Evolutionary conservation across 2,888 invertebrate genomes (phyloP).

Genomic region (Tryphoninae sp.): DNA sequence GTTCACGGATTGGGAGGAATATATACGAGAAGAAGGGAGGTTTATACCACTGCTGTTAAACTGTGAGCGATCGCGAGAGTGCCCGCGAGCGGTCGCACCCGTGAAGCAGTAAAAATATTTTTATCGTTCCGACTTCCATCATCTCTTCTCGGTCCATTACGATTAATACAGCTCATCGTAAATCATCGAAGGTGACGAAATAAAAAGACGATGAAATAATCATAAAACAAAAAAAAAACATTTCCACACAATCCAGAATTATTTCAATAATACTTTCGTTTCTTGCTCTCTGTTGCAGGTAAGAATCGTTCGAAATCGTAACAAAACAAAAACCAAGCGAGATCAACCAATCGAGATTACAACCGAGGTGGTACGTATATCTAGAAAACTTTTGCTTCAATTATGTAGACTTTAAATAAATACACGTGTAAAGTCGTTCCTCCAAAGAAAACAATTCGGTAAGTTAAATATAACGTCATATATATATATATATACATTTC

Average conservation of each 20-base stretch:
- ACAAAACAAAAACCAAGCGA: constrained; percentile 9
- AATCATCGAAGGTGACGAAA: constrained; percentile 42
- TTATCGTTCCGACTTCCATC: constrained; percentile 54
- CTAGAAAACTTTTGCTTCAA: constrained; percentile 16
- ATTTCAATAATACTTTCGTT: constrained; percentile 44
- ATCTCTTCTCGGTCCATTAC: constrained; percentile 45
- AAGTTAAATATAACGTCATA: constrained; percentile 52
- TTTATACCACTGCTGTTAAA: constrained; percentile 60
- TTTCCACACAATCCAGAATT: constrained; percentile 8
- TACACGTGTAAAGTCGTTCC: constrained; percentile 2
- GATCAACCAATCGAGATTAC: neutral
- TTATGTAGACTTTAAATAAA: neutral
- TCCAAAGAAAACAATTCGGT: constrained; percentile 44
- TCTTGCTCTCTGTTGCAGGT: constrained; percentile 62
- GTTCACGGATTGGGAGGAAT: constrained; percentile 15
- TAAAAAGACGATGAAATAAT: constrained; percentile 7
- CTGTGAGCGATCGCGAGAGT: constrained; percentile 50
- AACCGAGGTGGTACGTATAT: constrained; percentile 46
- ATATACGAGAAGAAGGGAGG: constrained; percentile 24
- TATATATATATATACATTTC: neutral
- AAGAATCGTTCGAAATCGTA: constrained; percentile 32
- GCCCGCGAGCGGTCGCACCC: constrained; percentile 20
- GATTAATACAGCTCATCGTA: constrained; percentile 53
- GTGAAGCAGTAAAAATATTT: constrained; percentile 61
- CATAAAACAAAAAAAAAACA: constrained; percentile 20